Evolutionary conservation across 2,113 vertebrate species (phyloP).

Genomic region (Bufo bufo): DNA sequence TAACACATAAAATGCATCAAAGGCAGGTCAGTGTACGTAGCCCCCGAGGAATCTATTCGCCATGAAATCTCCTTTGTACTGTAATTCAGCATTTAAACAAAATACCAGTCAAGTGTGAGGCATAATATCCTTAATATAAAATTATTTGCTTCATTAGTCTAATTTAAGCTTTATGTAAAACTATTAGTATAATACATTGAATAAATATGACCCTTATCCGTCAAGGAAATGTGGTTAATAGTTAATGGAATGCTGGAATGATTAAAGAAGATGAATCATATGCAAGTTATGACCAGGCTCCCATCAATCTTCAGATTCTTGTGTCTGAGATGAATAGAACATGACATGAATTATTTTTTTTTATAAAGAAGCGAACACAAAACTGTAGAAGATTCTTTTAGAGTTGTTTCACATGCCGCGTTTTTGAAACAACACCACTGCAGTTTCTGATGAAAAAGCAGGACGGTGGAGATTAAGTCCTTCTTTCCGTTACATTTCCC

Average conservation of each 20-base stretch:
- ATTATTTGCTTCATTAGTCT: conserved; percentile 39
- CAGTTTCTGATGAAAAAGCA: no score
- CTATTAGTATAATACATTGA: conserved; percentile 38
- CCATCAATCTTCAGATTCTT: conserved; percentile 29
- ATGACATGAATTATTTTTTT: neutral
- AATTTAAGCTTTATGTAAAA: conserved; percentile 44
- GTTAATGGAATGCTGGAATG: conserved; percentile 32
- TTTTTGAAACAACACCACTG: no score
- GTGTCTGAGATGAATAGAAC: neutral
- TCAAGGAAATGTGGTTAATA: conserved; percentile 40
- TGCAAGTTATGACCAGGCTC: neutral
- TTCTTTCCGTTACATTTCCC: no score
- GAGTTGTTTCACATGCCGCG: neutral
- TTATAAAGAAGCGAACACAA: neutral
- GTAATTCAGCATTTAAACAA: conserved; percentile 6
- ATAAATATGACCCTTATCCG: conserved; percentile 45
- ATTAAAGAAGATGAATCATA: conserved; percentile 37
- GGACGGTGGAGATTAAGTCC: no score
- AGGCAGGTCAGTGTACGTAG: neutral
- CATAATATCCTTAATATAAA: conserved; percentile 34
- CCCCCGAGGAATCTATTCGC: neutral
- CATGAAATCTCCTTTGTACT: neutral
- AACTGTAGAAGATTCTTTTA: neutral
- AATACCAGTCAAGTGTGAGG: neutral
- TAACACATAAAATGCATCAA: neutral